Evolutionary conservation across 2,113 vertebrate genomes (phyloP), one percentile per base, ranked within the genome.

Genomic region (Potamarius usumacintae): DNA sequence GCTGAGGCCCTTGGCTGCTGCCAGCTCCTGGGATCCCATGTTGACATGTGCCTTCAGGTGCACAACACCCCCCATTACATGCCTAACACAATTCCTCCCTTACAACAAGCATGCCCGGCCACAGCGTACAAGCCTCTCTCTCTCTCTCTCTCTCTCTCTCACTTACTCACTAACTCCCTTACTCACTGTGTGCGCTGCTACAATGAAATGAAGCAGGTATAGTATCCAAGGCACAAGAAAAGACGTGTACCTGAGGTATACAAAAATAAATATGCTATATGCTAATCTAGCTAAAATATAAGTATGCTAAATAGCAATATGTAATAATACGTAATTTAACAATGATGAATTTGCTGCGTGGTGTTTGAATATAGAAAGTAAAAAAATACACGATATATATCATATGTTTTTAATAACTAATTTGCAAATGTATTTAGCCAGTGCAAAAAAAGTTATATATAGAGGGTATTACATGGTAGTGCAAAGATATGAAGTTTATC

Each of bases 1-100:
- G 86, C 76, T 86, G 57, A 88, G 87, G 88, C 88, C 84, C 87
- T 86, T 80, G 90, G 88, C 89, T 92, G 85, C 89, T 92, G 86
- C 84, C 89, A 88, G 82, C 92, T 91, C 90, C 77, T 91, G 90
- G 90, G 90, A 91, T 88, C 84, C 65, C 58, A 15, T 91, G 89
- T 90, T 92, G 90, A 92, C 90, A 92, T 88, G 88, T 92, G 89
- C 90, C 91, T 92, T 92, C 91, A 90, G 91, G 91, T 92, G 91
- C 87, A 90, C 87, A 91, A 89, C 76, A 85, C 90, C 90, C 88
- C 88, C 86, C 88, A 90, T 91, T 90, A 90, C 89, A 91, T 83
- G 77, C 82, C 88, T 88, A 90, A 91, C 88, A 85, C 81, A 88
- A 83, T 87, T 90, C 82, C 83, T 88, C 82, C 87, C 83, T 83